These are phyloP conservation scores for Emmelina monodactyla DNA, from an alignment of 2,888 invertebrate species.

Conservation along the genomic window DNA sequence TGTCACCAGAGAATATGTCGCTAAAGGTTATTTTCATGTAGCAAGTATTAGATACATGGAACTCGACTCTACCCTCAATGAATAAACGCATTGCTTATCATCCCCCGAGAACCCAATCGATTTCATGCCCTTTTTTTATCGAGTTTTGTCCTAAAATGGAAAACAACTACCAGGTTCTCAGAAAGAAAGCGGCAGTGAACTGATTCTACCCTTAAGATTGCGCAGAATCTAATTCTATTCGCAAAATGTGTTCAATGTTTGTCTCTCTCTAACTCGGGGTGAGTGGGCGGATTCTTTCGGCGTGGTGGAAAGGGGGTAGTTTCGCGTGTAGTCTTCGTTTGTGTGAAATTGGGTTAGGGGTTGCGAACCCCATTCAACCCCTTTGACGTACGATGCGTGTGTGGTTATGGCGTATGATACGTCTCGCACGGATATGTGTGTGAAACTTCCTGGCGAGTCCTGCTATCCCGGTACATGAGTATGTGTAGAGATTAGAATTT, in stretches of 20 bases:
- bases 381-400: constrained; percentile 49
- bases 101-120: no score
- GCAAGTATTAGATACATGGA: no score
- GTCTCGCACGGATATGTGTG: constrained; percentile 46
- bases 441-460: constrained; percentile 39
- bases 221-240: constrained; percentile 53
- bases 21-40: no score
- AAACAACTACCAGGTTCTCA: constrained; percentile 59
- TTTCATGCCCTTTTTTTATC: constrained; percentile 66
- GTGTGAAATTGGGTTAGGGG: constrained; percentile 36
- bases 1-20: no score
- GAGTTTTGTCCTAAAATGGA: constrained; percentile 67
- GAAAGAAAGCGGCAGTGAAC: constrained; percentile 28
- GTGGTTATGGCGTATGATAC: constrained; percentile 46
- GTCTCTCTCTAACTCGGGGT: constrained; percentile 44
- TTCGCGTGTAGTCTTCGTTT: not conserved
- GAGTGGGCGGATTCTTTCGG: not conserved
- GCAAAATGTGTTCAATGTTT: constrained; percentile 31
- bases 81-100: no score
- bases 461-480: constrained; percentile 55
- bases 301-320: not conserved
- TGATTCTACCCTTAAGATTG: constrained; percentile 56
- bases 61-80: no score
- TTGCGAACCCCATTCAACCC: constrained; percentile 41
- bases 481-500: constrained; percentile 67